phyloP scores from a whole-genome alignment of 2,113 vertebrate genomes.

The Rhinichthys klamathensis region DNA sequence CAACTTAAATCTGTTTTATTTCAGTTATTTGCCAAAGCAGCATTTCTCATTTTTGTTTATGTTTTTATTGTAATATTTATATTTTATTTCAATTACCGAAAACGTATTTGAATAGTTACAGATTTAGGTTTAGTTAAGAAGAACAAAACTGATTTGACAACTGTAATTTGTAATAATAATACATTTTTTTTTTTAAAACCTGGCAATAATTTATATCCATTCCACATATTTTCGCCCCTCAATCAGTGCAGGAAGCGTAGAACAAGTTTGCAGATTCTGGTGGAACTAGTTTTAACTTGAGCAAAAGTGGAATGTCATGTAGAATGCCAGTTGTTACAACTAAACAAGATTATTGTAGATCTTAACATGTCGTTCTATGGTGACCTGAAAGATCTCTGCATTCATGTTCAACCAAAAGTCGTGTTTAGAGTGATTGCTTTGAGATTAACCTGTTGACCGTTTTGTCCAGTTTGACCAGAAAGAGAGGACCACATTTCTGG shows the following conservation, averaged over 20 bases:
- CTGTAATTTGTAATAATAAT: not conserved
- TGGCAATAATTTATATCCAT: not conserved
- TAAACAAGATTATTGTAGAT: not conserved
- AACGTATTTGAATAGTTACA: not conserved
- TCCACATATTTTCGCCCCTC: not conserved
- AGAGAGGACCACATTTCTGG: constrained; percentile 89
- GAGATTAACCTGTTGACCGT: not conserved
- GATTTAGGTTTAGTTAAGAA: no score
- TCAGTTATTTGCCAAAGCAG: not conserved
- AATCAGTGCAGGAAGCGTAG: not conserved
- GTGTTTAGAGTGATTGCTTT: not conserved
- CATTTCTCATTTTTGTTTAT: not conserved
- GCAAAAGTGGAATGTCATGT: not conserved
- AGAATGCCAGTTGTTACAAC: not conserved
- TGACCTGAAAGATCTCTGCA: not conserved
- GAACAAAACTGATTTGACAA: not conserved
- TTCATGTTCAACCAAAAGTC: not conserved
- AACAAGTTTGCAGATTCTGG: not conserved
- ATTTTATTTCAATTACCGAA: not conserved
- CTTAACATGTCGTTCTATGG: not conserved
- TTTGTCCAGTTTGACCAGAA: constrained; percentile 91
- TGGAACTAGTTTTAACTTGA: not conserved
- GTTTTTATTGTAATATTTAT: not conserved
- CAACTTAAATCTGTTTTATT: not conserved
- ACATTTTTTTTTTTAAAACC: no score